Evolutionary conservation across 2,113 vertebrate species (phyloP).

Genomic region (human (Homo sapiens)): GRCh38 chr4:74969501-74970000

Average conservation of each 20-base stretch:
- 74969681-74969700: fast-evolving
- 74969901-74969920: neutral
- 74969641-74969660: neutral
- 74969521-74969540: neutral
- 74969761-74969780: fast-evolving
- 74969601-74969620: neutral
- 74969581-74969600: neutral
- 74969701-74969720: fast-evolving
- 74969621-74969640: neutral
- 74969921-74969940: neutral
- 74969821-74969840: neutral
- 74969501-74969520: neutral
- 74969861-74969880: neutral
- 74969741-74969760: neutral
- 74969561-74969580: neutral
- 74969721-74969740: neutral
- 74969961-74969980: neutral
- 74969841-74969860: neutral
- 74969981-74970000: neutral
- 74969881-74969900: neutral
- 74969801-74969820: fast-evolving
- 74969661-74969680: neutral
- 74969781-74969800: neutral
- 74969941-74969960: neutral
- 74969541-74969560: neutral